Conservation (phyloP, 2,888 invertebrate genomes). For the Trissoscelio sp. region DNA sequence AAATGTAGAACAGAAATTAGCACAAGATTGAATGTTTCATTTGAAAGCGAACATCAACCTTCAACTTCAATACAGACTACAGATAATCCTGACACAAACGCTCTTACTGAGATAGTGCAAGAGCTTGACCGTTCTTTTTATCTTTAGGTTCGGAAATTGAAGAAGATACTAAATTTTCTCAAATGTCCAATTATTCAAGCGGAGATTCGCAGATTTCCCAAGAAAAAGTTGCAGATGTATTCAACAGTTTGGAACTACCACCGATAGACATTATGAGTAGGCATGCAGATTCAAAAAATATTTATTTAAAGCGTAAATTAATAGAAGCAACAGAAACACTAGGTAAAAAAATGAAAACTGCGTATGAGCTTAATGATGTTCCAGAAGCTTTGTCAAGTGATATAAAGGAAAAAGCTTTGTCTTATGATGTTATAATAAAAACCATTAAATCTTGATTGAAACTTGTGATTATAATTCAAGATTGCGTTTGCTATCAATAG, state of each 20-base stretch:
- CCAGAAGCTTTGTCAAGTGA: neutral
- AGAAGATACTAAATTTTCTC: neutral
- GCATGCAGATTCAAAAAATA: neutral
- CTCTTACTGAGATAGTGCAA: no score
- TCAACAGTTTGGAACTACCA: neutral
- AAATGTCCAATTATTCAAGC: neutral
- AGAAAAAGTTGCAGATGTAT: neutral
- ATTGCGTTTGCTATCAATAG: neutral
- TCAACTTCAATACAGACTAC: no score
- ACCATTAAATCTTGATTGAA: neutral
- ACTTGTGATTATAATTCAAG: neutral
- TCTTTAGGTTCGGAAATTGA: neutral
- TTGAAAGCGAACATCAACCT: no score
- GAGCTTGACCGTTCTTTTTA: neutral
- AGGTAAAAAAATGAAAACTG: conserved; percentile 1
- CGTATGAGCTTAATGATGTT: neutral
- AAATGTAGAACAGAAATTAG: neutral
- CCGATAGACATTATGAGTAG: neutral
- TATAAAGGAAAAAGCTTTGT: neutral
- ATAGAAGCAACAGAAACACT: neutral
- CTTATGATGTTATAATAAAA: neutral
- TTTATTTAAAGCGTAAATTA: neutral
- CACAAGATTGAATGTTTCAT: no score
- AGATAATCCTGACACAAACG: no score
- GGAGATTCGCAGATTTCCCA: neutral